These are phyloP conservation scores for Argyrosomus japonicus DNA, from an alignment of 2,113 vertebrate species.

Conservation along the genomic window DNA sequence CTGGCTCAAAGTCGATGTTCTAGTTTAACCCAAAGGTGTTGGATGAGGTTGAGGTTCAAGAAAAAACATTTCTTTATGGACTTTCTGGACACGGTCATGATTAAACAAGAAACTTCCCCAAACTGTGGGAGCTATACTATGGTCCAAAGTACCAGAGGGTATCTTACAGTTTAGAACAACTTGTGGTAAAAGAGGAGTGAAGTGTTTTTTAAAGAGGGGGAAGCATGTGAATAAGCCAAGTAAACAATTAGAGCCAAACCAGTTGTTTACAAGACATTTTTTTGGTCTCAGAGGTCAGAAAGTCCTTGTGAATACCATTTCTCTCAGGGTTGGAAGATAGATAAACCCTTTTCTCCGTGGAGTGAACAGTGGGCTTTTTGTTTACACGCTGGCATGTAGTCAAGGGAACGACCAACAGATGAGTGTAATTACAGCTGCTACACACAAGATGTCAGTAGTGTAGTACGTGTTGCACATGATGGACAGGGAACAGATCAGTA, in stretches of 20 bases:
- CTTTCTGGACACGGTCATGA: too few species aligned
- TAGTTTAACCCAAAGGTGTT: too few species aligned
- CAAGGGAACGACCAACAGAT: not conserved
- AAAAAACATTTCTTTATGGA: too few species aligned
- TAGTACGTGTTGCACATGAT: not conserved
- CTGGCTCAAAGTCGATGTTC: too few species aligned
- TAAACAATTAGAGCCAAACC: not conserved
- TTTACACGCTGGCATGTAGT: not conserved
- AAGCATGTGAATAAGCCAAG: not conserved
- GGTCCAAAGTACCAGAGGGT: too few species aligned
- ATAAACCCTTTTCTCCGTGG: not conserved
- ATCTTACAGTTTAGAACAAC: not conserved
- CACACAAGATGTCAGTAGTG: conserved; percentile 62
- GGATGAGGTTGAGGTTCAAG: too few species aligned
- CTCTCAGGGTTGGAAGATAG: not conserved
- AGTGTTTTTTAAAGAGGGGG: not conserved
- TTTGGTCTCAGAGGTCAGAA: conserved; percentile 13
- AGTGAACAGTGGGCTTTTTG: not conserved
- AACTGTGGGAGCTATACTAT: too few species aligned
- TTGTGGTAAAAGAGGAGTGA: not conserved
- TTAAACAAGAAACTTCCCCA: too few species aligned
- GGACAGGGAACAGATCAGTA: not conserved
- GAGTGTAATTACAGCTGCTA: conserved; percentile 1
- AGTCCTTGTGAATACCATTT: conserved; percentile 10
- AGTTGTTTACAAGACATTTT: conserved; percentile 5